Conservation (phyloP, 2,113 vertebrate species). For the Cygnus atratus region DNA sequence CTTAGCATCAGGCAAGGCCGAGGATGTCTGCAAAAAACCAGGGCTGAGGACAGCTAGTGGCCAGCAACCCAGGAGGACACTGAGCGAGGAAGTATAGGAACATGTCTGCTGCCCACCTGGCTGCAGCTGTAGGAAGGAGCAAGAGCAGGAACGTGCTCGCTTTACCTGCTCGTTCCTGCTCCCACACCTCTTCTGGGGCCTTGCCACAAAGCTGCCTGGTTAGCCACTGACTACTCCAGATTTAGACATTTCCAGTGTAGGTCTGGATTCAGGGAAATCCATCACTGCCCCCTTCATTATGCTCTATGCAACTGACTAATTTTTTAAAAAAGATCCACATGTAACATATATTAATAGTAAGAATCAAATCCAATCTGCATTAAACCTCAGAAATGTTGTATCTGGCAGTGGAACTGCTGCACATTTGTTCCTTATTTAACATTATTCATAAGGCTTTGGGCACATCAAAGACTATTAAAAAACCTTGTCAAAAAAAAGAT, state of each 20-base stretch:
- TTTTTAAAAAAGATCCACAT: slow-evolving; percentile 36
- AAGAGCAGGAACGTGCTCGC: background rate
- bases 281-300: background rate
- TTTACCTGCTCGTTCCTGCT: background rate
- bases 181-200: fast-evolving
- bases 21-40: fast-evolving
- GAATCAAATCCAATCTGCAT: slow-evolving; percentile 49
- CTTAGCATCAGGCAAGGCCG: background rate
- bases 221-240: background rate
- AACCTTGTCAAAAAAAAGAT: slow-evolving; percentile 34
- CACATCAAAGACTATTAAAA: slow-evolving; percentile 47
- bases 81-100: background rate
- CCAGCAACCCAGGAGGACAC: background rate
- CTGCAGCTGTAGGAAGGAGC: background rate
- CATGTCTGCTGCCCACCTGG: background rate
- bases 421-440: slow-evolving; percentile 61
- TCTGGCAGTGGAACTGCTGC: slow-evolving; percentile 36
- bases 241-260: background rate
- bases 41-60: background rate
- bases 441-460: background rate
- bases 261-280: background rate
- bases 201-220: background rate
- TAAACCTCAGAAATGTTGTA: slow-evolving; percentile 61
- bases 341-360: slow-evolving; percentile 37
- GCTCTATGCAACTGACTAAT: slow-evolving; percentile 28